phyloP scores from a whole-genome alignment of 2,888 invertebrate genomes.

The Magallana nippona region DNA sequence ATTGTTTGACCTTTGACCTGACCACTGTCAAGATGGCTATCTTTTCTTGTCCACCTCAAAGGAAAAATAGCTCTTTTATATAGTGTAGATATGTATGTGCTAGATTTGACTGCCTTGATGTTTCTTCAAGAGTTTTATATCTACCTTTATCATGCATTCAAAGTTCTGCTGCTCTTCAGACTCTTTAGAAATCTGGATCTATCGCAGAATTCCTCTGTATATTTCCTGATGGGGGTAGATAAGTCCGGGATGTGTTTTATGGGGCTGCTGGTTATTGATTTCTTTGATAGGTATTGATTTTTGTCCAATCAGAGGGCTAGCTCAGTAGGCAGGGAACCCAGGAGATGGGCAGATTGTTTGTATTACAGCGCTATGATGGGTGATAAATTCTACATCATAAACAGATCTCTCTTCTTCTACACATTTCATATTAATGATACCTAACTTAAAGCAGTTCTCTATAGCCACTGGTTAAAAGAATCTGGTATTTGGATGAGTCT shows the following conservation, averaged over 20 bases:
- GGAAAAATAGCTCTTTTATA: background rate
- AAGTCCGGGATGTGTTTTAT: background rate
- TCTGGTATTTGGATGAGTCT: background rate
- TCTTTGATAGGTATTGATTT: conserved; percentile 23
- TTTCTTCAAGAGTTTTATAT: background rate
- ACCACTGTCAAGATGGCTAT: background rate
- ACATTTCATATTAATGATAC: conserved; percentile 7
- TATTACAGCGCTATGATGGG: background rate
- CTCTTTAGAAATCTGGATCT: background rate
- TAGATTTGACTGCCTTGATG: background rate
- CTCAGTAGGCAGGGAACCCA: background rate
- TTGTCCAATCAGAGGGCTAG: conserved; percentile 3
- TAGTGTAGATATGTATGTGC: conserved; percentile 18
- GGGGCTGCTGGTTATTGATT: background rate
- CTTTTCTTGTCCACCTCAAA: background rate
- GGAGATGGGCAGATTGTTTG: conserved; percentile 22
- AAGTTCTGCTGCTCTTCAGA: background rate
- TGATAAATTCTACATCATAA: conserved; percentile 9
- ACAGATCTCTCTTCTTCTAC: background rate
- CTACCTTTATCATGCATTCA: background rate
- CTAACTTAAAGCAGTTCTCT: background rate
- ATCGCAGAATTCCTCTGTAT: background rate
- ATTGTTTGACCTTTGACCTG: no score
- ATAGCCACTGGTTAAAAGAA: background rate
- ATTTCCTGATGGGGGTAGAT: conserved; percentile 23